Evolutionary conservation across 2,797 vertebrate species (phyloP), one percentile per base, ranked within the genome.

Genomic region (Phrynocephalus forsythii): DNA sequence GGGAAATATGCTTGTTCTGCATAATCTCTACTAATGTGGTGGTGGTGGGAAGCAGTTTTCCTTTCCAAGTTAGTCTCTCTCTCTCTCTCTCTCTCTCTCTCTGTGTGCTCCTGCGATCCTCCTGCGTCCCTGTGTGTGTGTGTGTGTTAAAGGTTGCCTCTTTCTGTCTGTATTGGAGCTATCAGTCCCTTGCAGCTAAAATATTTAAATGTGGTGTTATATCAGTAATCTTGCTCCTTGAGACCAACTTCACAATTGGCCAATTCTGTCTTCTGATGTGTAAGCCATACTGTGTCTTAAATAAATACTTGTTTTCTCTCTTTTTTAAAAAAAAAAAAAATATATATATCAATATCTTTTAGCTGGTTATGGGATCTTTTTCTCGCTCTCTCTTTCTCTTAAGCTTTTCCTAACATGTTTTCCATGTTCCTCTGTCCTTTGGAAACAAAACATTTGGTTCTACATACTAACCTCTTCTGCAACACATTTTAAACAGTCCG

Each of bases 241-340:
- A 95, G 95, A 96, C 94, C 92, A 87, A 95, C 89, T 92, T 94
- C 87, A 96, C 94, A 93, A 92, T 93, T 95, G 95, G 95, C 95
- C 95, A 96, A 90, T 94, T 95, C 91, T 96, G 94, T 96, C 95
- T 93, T 95, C 94, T 94, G 91, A 96, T 95, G 94, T 96, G 94
- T 96, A 96, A 96, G 95, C 95, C 95, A 95, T 95, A 96, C 94
- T 95, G 94, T 96, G 95, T 96, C 95, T 96, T 94, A 95, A 96
- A 96, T 96, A 96, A 96, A 96, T 95, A 94, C 86, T 92, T 95
- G 94, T 95, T 95, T 95, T 96, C 94, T 95, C 93, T 95, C 92
- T 95, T 95, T 95, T 93, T 94, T n/a, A 83, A 68, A 68, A 83
- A 87, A 3, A 3, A 13, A 66, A 2, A 30, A 94, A 4, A 63